A percentile compares a stretch with the other conserved stretches of the same genome.
Conservation (phyloP, 1,140 invertebrate genomes). For the Oncopeltus fasciatus region DNA sequence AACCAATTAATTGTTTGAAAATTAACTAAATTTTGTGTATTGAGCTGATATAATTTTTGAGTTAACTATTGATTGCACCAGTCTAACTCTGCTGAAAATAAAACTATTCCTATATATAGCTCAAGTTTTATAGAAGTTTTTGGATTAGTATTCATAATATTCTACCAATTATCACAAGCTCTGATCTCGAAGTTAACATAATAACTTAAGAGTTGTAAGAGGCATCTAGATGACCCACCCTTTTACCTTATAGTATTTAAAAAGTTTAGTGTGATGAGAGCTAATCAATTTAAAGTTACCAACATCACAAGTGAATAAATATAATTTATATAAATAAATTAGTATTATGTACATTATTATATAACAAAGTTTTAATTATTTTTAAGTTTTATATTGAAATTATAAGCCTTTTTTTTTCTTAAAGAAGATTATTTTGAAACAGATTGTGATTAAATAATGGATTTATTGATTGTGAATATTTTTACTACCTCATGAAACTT, state of each 20-base stretch:
- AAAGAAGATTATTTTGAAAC: not conserved
- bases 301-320: not conserved
- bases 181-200: too few species aligned
- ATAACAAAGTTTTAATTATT: not conserved
- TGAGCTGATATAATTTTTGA: too few species aligned
- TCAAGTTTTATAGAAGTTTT: too few species aligned
- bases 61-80: too few species aligned
- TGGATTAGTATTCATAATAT: too few species aligned
- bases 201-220: too few species aligned
- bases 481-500: not conserved
- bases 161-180: too few species aligned
- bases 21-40: too few species aligned
- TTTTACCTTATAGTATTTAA: slow-evolving; percentile 2
- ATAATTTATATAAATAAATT: not conserved
- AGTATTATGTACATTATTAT: not conserved
- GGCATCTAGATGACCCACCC: not conserved
- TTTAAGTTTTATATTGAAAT: not conserved
- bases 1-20: too few species aligned
- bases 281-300: slow-evolving; percentile 3
- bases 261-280: not conserved
- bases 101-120: too few species aligned
- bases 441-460: not conserved
- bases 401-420: not conserved
- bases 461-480: not conserved
- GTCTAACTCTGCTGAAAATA: too few species aligned